Evolutionary conservation across 2,797 vertebrate genomes (phyloP).

Genomic region (Mastacembelus armatus): DNA sequence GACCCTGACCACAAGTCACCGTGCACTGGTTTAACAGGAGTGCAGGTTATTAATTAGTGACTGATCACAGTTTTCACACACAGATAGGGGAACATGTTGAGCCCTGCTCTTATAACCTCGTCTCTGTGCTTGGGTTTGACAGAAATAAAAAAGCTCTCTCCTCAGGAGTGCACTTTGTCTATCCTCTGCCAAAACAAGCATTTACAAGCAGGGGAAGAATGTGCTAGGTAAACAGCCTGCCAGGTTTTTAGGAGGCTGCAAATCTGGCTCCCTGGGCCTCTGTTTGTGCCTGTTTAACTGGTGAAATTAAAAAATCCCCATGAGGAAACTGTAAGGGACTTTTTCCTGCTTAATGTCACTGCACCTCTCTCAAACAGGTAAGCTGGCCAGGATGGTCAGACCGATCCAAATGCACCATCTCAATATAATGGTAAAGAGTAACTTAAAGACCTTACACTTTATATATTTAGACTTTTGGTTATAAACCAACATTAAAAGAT

Average conservation of each 20-base stretch:
- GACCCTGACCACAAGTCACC: constrained; percentile 95
- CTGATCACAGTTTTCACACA: constrained; percentile 1
- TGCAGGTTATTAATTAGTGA: neutral
- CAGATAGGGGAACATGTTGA: neutral
- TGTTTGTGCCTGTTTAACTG: constrained; percentile 28
- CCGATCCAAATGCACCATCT: constrained; percentile 15
- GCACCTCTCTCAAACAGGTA: constrained; percentile 23
- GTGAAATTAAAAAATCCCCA: constrained; percentile 54
- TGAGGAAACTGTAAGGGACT: constrained; percentile 45
- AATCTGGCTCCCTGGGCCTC: constrained; percentile 60
- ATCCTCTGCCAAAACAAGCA: constrained; percentile 79
- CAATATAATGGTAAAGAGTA: constrained; percentile 15
- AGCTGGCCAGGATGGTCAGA: constrained; percentile 15
- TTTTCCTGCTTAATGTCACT: constrained; percentile 43
- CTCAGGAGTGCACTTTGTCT: constrained; percentile 55
- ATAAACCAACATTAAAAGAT: too few species aligned
- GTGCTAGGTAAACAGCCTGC: constrained; percentile 75
- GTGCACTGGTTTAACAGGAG: constrained; percentile 86
- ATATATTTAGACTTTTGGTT: too few species aligned
- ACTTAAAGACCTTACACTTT: constrained; percentile 7
- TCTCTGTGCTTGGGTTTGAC: constrained; percentile 28
- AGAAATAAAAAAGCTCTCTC: constrained; percentile 55
- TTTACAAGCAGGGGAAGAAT: constrained; percentile 78
- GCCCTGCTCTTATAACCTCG: neutral
- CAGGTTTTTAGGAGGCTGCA: constrained; percentile 69